Base-by-base conservation (phyloP, 2,797 vertebrate genomes). In the Crocodylus rhombifer region DNA sequence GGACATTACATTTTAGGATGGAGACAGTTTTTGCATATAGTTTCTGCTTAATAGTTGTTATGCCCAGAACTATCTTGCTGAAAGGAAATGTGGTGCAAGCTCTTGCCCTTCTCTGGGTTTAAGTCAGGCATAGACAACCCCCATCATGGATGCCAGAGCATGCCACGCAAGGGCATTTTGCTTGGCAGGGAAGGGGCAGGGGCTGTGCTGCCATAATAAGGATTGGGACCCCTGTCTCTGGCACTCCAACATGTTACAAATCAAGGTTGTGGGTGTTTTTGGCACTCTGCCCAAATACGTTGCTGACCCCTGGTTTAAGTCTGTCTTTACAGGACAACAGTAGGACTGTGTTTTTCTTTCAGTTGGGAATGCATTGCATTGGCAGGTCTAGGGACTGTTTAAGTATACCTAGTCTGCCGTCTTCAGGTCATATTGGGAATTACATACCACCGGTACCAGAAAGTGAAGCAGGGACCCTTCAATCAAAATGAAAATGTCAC, bases 361-460 rank as follows among this genome's bases (percentile, higher is more conserved):
- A 80, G 57, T 5, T 4, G 74, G 86, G 90, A 67, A 7, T 4
- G 14, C 0, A 75, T n/a, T 1, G 77, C 5, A 7, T 20, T 20
- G 14, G 62, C 64, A n/a, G 83, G 5, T 1, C 6, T 0, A 30
- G 1, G 20, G 18, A 13, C 61, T 94, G 5, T 36, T 91, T 80
- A 4, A 1, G 80, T 6, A 92, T 83, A 74, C 90, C 55, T 91
- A 83, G 97, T 90, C 96, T 95, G 98, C 98, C 98, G 97, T 96
- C 98, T 97, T 96, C 97, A 97, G 98, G 97, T 4, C 89, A 85
- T 28, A 42, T 17, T 58, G 7, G 94, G 85, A 95, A 26, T 91
- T 96, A 93, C 95, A 3, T 7, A 60, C 3, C 7, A 36, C n/a
- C 28, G 80, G 65, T 77, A 69, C 75, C 7, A 79, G 55, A 57